phyloP scores from a whole-genome alignment of 1,140 invertebrate species.

The Nylanderia fulva region DNA sequence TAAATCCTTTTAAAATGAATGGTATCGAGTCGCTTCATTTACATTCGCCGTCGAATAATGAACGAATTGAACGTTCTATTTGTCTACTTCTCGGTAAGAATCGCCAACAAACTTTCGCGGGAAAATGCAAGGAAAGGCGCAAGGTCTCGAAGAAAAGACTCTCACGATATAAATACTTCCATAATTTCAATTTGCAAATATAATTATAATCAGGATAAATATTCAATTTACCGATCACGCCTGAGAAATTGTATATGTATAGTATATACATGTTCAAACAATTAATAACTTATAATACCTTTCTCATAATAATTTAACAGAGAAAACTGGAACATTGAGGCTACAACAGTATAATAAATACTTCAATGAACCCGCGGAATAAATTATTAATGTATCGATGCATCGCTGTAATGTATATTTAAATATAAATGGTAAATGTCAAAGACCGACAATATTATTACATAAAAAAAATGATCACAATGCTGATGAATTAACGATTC shows the following conservation, averaged over 20 bases:
- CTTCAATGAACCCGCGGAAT: background rate
- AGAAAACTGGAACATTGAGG: background rate
- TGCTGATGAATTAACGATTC: slow-evolving; percentile 37
- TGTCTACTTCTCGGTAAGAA: background rate
- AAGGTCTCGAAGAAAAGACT: background rate
- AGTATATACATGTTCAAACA: background rate
- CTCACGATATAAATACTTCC: background rate
- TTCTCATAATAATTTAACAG: background rate
- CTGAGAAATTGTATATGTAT: background rate
- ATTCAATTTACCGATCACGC: background rate
- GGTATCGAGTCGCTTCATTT: background rate
- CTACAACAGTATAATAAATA: background rate
- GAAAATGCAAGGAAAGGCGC: background rate
- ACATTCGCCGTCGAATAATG: background rate
- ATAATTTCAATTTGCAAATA: slow-evolving; percentile 1
- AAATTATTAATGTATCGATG: background rate
- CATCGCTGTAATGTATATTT: background rate
- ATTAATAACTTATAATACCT: background rate
- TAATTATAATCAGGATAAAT: slow-evolving; percentile 3
- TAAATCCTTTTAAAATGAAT: slow-evolving; percentile 1
- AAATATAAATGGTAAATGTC: slow-evolving; percentile 27
- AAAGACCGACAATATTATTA: slow-evolving; percentile 10
- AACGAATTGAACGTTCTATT: slow-evolving; percentile 14
- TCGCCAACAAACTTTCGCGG: background rate
- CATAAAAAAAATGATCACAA: background rate